These are phyloP conservation scores for Syrista parreyssii DNA, from an alignment of 2,888 invertebrate species.

Conservation along the genomic window DNA sequence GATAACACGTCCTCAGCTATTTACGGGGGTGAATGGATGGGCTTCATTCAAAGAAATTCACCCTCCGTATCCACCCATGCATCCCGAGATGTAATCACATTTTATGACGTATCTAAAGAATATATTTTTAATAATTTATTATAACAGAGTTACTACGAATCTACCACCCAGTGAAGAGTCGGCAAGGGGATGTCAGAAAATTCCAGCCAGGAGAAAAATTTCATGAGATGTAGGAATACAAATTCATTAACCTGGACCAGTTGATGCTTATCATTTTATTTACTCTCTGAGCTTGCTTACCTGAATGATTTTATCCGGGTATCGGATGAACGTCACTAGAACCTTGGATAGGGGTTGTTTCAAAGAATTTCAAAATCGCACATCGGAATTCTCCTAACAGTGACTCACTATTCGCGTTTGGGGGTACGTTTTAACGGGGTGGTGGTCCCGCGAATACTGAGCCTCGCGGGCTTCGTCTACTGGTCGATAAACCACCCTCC, in stretches of 20 bases:
- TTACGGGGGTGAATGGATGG: background rate
- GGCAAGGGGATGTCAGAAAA: background rate
- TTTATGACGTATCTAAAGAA: background rate
- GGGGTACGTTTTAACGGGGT: slow-evolving; percentile 49
- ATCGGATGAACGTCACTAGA: background rate
- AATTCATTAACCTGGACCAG: background rate
- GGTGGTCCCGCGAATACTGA: slow-evolving; percentile 63
- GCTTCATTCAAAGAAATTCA: background rate
- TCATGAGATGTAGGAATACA: background rate
- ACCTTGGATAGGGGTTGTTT: background rate
- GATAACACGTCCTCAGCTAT: background rate
- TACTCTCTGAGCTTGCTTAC: background rate
- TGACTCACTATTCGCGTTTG: background rate
- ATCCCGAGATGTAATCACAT: background rate
- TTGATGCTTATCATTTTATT: background rate
- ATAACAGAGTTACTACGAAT: too few species aligned
- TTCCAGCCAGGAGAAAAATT: background rate
- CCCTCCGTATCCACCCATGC: background rate
- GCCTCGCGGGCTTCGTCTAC: slow-evolving; percentile 49
- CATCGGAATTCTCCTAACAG: background rate
- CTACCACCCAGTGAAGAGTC: background rate
- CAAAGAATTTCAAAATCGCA: background rate
- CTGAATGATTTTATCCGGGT: background rate
- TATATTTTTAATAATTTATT: background rate
- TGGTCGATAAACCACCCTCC: slow-evolving; percentile 61